Base-by-base conservation (phyloP, 2,888 invertebrate genomes). In the Hemaris fuciformis region DNA sequence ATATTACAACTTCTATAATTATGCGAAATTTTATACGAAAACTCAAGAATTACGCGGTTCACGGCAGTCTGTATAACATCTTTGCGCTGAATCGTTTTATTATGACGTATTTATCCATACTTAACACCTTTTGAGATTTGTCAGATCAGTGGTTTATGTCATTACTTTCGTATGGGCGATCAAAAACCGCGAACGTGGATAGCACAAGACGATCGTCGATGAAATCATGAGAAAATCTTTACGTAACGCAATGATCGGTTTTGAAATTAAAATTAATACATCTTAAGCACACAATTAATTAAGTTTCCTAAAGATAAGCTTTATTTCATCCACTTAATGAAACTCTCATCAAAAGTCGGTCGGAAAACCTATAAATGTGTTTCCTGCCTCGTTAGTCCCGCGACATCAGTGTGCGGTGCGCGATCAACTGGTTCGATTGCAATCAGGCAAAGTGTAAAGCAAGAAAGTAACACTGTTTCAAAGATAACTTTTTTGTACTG, bases 1-100 rank as follows among this genome's bases (percentile, higher is more conserved):
- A 62, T 62, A 75, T 75, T 74, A 68, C 62, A 68, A 74, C 65
- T 72, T 74, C 66, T 62, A 65, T 46, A 71, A 67, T 74, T 71
- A 70, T 73, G 69, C 63, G 59, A 65, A 68, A n/a, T 66, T 68
- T 70, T 57, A 61, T 65, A 62, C 66, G 63, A 66, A 63, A 60
- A 60, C 38, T 60, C 60, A 59, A 46, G 46, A 46, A 59, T 59
- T 46, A 46, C 59, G 45, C 20, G 22, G 18, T 34, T 46, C 18
- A 13, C 22, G 34, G 23, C 25, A 38, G 31, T 59, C 34, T 59
- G 31, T 15, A 34, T 46, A 38, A 46, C 53, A 22, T 46, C 4
- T 27, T 10, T 22, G 34, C n/a, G 34, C 5, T n/a, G 27, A 15
- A 46, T 31, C 4, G 31, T 3, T 25, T 27, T 53, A 53, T 57